phyloP scores from a whole-genome alignment of 2,797 vertebrate genomes.

The Muraenolepis orangiensis region DNA sequence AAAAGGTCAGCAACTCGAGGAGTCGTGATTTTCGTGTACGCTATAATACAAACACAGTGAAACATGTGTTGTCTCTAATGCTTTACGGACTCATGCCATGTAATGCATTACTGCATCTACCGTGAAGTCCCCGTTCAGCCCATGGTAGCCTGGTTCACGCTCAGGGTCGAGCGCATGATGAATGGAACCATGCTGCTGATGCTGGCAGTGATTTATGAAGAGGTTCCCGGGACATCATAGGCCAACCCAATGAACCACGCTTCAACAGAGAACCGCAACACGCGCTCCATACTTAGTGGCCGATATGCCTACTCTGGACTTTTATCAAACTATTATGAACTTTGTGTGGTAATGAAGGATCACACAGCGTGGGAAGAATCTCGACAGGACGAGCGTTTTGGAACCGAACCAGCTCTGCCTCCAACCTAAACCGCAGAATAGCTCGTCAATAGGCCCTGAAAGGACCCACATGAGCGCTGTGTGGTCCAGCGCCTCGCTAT shows the following conservation, averaged over 20 bases:
- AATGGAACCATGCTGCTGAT: background rate
- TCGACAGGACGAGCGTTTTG: no score
- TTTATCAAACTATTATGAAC: constrained; percentile 37
- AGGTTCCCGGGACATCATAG: constrained; percentile 8
- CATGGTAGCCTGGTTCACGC: background rate
- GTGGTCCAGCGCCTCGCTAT: no score
- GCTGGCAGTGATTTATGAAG: constrained; percentile 2
- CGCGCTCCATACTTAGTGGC: background rate
- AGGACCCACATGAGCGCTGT: no score
- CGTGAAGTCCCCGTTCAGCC: background rate
- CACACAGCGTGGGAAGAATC: constrained; percentile 8
- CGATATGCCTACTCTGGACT: background rate
- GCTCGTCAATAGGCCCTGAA: no score
- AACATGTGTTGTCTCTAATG: background rate
- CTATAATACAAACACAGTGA: background rate
- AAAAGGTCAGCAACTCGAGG: constrained; percentile 18
- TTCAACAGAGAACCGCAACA: background rate
- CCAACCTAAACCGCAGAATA: no score
- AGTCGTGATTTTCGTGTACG: constrained; percentile 1
- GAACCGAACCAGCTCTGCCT: no score
- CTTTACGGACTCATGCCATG: background rate
- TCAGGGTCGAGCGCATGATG: background rate
- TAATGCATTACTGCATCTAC: background rate
- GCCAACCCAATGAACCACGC: constrained; percentile 1
- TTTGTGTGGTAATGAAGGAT: constrained; percentile 15